Base-by-base conservation (phyloP, 2,113 vertebrate species). In the Indri indri region DNA sequence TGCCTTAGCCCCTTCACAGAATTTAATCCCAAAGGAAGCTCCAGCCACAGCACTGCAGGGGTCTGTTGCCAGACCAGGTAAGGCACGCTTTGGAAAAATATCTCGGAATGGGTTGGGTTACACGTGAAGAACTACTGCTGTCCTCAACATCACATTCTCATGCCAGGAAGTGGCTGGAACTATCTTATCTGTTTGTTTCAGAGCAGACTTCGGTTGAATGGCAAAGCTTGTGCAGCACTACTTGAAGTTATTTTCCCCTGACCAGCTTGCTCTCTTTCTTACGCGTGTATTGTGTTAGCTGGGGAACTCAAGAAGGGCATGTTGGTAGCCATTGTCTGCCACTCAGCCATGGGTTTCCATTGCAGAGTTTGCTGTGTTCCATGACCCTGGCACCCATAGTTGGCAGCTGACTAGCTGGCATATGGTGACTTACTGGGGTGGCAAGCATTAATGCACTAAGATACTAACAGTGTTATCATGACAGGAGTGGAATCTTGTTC, bases 11-110 rank as follows among this genome's bases (percentile, higher is more conserved):
- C 97, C 99, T 90, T 98, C 98, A 98, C 98, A 98, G 95, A 98
- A 94, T 92, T 98, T 98, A 98, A 94, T 97, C 90, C 98, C 99
- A 98, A 99, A 99, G 98, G 98, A 99, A 98, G 95, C 97, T 96
- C 96, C 98, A 98, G 82, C 97, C 96, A 97, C 98, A 97, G 86
- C 98, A 97, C 94, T 98, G 98, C 98, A 99, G 97, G 98, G 98
- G 88, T 97, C 98, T 98, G 97, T 98, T 98, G 97, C 98, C 97
- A 98, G 98, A 98, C 95, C 98, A 99, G 99, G 99, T 99, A 99
- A 98, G 98, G 95, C 10, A 82, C 66, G 71, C 32, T 88, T 96
- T 96, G 22, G 92, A 93, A 87, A 95, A 98, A 88, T 65, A 86
- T 96, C 37, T 92, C 9, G 0, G 23, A 66, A 3, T 79, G 74